phyloP scores from a whole-genome alignment of 1,140 invertebrate species.

The Drosophila tani region DNA sequence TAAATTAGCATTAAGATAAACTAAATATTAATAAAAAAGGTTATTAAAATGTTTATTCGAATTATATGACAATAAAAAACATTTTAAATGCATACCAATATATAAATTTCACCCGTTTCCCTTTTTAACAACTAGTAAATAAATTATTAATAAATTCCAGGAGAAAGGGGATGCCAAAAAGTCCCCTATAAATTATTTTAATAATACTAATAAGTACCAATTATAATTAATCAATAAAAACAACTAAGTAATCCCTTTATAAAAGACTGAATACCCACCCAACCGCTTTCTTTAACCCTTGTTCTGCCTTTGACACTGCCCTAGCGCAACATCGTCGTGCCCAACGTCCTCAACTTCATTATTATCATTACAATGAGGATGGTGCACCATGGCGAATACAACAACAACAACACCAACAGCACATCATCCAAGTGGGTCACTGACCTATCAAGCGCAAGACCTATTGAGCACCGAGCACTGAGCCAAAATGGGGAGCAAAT shows the following conservation, averaged over 20 bases:
- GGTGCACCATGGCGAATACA: conserved; percentile 16
- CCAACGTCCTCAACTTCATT: conserved; percentile 21
- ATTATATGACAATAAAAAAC: too few species aligned
- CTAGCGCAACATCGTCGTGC: conserved; percentile 54
- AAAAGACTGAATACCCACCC: neutral
- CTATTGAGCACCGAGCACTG: conserved; percentile 68
- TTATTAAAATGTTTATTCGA: neutral
- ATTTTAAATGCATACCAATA: neutral
- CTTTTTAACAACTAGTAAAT: neutral
- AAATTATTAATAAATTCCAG: neutral
- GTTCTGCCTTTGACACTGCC: conserved; percentile 45
- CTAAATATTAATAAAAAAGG: neutral
- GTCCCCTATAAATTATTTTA: neutral
- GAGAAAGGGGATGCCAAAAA: neutral
- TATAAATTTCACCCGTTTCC: neutral
- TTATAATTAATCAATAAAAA: neutral
- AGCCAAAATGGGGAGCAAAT: conserved; percentile 57
- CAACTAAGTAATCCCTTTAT: neutral
- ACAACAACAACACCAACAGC: conserved; percentile 26
- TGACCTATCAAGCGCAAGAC: conserved; percentile 82
- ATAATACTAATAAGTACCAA: too few species aligned
- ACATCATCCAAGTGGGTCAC: conserved; percentile 74
- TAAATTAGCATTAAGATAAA: conserved; percentile 20
- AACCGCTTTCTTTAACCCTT: conserved; percentile 21
- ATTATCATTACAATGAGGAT: conserved; percentile 20